phyloP scores from a whole-genome alignment of 2,113 vertebrate genomes.

The Mormyrus iriodes region DNA sequence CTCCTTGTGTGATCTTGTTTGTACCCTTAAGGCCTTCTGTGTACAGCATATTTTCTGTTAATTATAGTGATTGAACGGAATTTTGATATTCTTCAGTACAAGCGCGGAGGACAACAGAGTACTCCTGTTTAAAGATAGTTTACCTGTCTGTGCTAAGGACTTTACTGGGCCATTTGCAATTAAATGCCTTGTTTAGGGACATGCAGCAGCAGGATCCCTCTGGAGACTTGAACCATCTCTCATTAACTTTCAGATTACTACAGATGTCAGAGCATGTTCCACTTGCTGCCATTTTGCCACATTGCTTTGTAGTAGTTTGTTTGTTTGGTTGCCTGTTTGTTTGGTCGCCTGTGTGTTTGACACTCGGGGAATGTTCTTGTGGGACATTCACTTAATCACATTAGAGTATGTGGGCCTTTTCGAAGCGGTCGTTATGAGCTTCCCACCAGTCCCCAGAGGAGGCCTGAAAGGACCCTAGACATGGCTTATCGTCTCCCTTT shows the following conservation, averaged over 20 bases:
- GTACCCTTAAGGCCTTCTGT: background rate
- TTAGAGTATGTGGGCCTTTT: background rate
- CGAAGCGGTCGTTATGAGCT: background rate
- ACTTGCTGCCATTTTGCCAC: background rate
- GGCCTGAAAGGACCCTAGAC: conserved; percentile 34
- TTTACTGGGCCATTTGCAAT: background rate
- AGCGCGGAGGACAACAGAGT: background rate
- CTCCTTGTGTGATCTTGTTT: background rate
- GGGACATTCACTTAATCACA: background rate
- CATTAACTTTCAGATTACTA: background rate
- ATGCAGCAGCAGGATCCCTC: background rate
- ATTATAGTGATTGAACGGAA: background rate
- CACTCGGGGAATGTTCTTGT: background rate
- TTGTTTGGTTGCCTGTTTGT: background rate
- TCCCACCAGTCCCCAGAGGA: background rate
- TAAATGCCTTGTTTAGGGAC: background rate
- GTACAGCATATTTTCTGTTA: background rate
- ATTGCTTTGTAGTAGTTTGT: background rate
- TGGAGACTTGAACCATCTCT: background rate
- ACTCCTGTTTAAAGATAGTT: background rate
- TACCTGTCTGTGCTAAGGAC: background rate
- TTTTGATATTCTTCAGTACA: background rate
- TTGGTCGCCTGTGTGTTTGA: background rate
- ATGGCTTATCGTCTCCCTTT: conserved; percentile 75
- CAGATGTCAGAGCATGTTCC: background rate